phyloP scores from a whole-genome alignment of 2,113 vertebrate species.

The Anolis carolinensis region DNA sequence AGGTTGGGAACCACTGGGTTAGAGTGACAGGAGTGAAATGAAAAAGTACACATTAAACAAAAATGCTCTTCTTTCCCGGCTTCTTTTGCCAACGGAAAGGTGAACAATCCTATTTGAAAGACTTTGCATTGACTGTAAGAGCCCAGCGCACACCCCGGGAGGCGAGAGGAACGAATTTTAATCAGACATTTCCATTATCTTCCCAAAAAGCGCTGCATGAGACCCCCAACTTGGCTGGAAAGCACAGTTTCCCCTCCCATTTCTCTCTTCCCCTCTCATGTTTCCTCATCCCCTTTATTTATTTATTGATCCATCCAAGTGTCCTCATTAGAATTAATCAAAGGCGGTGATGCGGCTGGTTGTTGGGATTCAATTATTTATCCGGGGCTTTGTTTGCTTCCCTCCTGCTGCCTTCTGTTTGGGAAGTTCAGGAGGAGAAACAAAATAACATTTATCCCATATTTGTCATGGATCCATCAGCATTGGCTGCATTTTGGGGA shows the following conservation, averaged over 20 bases:
- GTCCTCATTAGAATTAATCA: conserved; percentile 3
- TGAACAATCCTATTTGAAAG: not conserved
- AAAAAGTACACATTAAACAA: too few species aligned
- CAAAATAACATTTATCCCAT: too few species aligned
- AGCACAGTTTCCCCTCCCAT: not conserved
- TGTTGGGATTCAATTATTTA: not conserved
- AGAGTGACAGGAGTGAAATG: too few species aligned
- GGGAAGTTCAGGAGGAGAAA: not conserved
- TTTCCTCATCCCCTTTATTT: not conserved
- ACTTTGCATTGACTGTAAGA: not conserved
- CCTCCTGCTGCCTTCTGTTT: not conserved
- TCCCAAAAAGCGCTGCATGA: not conserved
- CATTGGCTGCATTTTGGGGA: too few species aligned
- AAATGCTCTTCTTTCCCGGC: not conserved
- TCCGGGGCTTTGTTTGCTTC: not conserved
- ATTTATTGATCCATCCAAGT: not conserved
- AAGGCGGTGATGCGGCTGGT: not conserved
- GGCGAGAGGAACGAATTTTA: not conserved
- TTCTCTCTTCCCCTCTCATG: not conserved
- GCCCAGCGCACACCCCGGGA: not conserved
- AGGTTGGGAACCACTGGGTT: too few species aligned
- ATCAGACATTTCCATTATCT: not conserved
- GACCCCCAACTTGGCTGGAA: not conserved
- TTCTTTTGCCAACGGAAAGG: not conserved
- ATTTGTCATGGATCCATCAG: not conserved